Evolutionary conservation across 2,113 vertebrate species (phyloP).

Genomic region (Budorcas taxicolor): DNA sequence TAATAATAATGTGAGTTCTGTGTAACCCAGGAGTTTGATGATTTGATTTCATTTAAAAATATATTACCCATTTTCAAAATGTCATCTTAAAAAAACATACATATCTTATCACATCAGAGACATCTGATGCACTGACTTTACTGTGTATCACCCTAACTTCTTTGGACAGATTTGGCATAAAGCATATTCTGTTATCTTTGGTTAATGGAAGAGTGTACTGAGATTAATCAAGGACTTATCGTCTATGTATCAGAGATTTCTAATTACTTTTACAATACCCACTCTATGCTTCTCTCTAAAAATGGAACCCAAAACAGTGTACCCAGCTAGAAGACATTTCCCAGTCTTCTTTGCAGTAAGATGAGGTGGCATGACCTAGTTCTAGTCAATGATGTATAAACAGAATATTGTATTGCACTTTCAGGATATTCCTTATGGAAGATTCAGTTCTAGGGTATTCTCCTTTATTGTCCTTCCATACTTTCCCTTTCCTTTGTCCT

Average conservation of each 20-base stretch:
- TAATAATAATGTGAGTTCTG: neutral
- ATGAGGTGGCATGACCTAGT: neutral
- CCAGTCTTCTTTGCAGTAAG: neutral
- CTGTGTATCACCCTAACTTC: neutral
- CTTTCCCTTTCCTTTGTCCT: neutral
- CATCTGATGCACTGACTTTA: neutral
- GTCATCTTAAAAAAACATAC: neutral
- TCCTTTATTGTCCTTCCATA: neutral
- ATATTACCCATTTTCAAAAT: neutral
- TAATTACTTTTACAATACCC: neutral
- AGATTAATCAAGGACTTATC: neutral
- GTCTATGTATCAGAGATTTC: neutral
- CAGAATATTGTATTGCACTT: neutral
- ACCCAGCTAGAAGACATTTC: neutral
- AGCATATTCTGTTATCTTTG: neutral
- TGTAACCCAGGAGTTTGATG: neutral
- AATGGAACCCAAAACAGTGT: neutral
- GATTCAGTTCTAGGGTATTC: neutral
- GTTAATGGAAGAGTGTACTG: neutral
- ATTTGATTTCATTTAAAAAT: neutral
- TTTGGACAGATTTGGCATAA: neutral
- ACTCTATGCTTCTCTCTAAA: neutral
- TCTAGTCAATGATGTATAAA: neutral
- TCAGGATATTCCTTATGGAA: neutral
- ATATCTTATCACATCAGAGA: neutral